A percentile compares a stretch with the other conserved stretches of the same genome.
phyloP scores from a whole-genome alignment of 2,113 vertebrate species.

The Arothron firmamentum region DNA sequence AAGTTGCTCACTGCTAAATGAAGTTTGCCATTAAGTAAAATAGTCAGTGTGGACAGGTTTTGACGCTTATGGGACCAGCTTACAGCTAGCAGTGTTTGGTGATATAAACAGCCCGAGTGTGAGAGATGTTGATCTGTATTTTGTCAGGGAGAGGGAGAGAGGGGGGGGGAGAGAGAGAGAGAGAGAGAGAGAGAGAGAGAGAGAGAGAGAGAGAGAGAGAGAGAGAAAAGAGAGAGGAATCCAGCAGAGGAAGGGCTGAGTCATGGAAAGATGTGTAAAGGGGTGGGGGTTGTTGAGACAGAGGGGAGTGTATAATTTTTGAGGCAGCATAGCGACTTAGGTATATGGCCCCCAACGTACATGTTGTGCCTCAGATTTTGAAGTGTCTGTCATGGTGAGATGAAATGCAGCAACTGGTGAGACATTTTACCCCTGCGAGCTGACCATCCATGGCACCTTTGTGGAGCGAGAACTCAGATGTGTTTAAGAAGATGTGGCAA shows the following conservation, averaged over 20 bases:
- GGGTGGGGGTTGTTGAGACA: conserved; percentile 37
- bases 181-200: conserved; percentile 16
- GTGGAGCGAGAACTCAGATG: conserved; percentile 17
- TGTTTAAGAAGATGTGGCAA: conserved; percentile 31
- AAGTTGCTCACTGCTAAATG: conserved; percentile 43
- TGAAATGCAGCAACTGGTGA: conserved; percentile 36
- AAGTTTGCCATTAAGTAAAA: conserved; percentile 47
- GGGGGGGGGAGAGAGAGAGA: conserved; percentile 1
- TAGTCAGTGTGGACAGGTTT: conserved; percentile 60
- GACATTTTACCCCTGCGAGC: conserved; percentile 52
- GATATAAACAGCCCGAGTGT: conserved; percentile 66
- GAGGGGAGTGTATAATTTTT: conserved; percentile 54
- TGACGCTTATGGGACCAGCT: conserved; percentile 62
- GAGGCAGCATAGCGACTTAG: conserved; percentile 50
- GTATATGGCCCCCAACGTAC: conserved; percentile 37
- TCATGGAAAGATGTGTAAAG: conserved; percentile 61
- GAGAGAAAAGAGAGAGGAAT: conserved; percentile 28
- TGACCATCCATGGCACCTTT: conserved; percentile 21
- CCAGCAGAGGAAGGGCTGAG: conserved; percentile 61
- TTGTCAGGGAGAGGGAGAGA: conserved; percentile 57
- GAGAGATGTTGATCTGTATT: conserved; percentile 63
- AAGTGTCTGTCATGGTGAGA: conserved; percentile 64
- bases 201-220: neutral
- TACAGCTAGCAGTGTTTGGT: conserved; percentile 62
- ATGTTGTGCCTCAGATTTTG: conserved; percentile 58